Evolutionary conservation across 2,888 invertebrate genomes (phyloP), one percentile per base, ranked within the genome.

Genomic region (Congeria kusceri): DNA sequence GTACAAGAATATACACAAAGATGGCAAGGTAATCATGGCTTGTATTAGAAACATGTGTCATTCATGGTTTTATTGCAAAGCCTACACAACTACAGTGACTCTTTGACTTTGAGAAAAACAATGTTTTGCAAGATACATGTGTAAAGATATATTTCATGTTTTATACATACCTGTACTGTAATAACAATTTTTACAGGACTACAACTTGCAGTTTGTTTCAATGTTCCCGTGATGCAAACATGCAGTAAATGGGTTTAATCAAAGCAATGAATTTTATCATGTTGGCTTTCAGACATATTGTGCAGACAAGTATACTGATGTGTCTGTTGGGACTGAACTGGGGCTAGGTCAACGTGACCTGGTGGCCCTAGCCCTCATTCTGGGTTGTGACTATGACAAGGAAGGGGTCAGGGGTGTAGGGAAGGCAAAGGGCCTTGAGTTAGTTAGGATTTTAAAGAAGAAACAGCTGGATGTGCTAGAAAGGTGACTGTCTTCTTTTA

Each of bases 341-440:
- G 95, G 96, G 79, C 95, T 98, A 83, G 96, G 96, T 0, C 95
- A 97, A 80, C 95, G 96, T 83, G 97, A 97, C 93, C 95, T 98
- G 92, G 95, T 98, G 75, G 96, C 96, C 0, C 94, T 98, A 89
- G 97, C 97, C 9, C 91, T 98, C 29, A 93, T 98, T 0, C 96
- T 97, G 86, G 98, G 98, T 0, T 97, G 97, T 91, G 98, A 98
- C 93, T 98, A 97, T 91, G 95, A 95, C 56, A 94, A 95, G 3
- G 77, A 86, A 39, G 97, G 98, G 86, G 93, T 98, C 80, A 94
- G 94, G 61, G 96, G 96, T 0, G 94, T 96, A 65, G 98, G 98
- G 0, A 96, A 96, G 78, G 96, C 97, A 80, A 87, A 95, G 0
- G 96, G 96, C 3, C 90, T 96, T 3, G 96, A 96, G 83, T 80